phyloP scores from a whole-genome alignment of 2,797 vertebrate species.

The Chelonia mydas region DNA sequence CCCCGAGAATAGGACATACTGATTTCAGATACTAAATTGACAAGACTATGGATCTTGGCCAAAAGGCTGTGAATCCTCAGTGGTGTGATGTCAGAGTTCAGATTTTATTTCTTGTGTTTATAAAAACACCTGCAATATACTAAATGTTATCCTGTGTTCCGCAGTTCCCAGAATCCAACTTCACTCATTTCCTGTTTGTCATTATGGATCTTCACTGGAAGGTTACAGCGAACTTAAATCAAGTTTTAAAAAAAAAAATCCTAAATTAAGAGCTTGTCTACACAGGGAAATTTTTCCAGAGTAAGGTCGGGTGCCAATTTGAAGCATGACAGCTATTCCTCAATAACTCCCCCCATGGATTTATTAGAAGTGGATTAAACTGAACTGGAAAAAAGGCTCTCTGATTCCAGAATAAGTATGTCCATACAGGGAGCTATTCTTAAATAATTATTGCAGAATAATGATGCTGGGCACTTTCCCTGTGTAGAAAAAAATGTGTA shows the following conservation, averaged over 20 bases:
- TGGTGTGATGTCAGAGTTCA: background rate
- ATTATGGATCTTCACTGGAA: background rate
- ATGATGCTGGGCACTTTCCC: background rate
- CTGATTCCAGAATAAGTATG: background rate
- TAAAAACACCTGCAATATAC: background rate
- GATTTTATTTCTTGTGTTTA: background rate
- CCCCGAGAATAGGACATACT: background rate
- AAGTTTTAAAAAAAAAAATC: background rate
- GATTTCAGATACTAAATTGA: background rate
- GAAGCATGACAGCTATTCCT: background rate
- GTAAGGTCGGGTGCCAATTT: background rate
- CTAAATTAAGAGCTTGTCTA: background rate
- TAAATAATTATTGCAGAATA: background rate
- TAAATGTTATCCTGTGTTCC: background rate
- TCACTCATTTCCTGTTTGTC: background rate
- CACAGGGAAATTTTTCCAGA: background rate
- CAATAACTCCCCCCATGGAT: background rate
- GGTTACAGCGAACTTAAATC: background rate
- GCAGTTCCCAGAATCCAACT: accelerated
- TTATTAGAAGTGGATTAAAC: background rate
- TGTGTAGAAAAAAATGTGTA: background rate
- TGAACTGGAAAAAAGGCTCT: background rate
- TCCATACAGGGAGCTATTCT: background rate
- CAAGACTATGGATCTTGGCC: background rate
- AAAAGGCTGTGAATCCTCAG: background rate